Conservation (phyloP, 92 coral and sea anemone genomes). For the Bergia sp. region DNA sequence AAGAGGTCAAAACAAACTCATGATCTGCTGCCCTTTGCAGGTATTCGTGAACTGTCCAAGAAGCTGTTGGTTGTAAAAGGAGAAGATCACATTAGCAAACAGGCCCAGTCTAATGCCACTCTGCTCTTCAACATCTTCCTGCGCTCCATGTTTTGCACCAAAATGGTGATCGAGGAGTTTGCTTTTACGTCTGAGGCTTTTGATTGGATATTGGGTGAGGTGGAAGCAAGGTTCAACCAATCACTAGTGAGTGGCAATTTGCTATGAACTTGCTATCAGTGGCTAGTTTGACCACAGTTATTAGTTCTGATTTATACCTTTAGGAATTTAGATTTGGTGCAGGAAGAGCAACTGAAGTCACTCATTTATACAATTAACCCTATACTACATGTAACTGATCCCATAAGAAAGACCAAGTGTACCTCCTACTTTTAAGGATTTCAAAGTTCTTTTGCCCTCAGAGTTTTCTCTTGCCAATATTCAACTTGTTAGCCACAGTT, state of each 20-base stretch:
- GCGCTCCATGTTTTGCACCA: slow-evolving; percentile 93
- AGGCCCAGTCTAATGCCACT: slow-evolving; percentile 98
- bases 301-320: background rate
- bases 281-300: background rate
- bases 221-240: slow-evolving; percentile 94
- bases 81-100: slow-evolving; percentile 97
- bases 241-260: slow-evolving; percentile 68
- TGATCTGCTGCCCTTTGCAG: slow-evolving; percentile 15
- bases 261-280: too few relatives aligned
- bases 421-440: too few relatives aligned
- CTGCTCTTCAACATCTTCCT: slow-evolving; percentile 90
- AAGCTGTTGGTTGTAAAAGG: slow-evolving; percentile 90
- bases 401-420: too few relatives aligned
- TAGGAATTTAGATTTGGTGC: too few relatives aligned
- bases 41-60: slow-evolving; percentile 92
- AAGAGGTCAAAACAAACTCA: too few relatives aligned
- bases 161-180: slow-evolving; percentile 93
- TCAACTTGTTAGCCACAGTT: background rate
- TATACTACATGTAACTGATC: too few relatives aligned
- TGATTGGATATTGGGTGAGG: slow-evolving; percentile 98
- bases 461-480: background rate
- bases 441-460: background rate
- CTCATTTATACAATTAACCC: too few relatives aligned
- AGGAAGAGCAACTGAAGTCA: too few relatives aligned
- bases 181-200: slow-evolving; percentile 96